phyloP scores from a whole-genome alignment of 2,113 vertebrate species.

The Chelonoidis abingdonii region DNA sequence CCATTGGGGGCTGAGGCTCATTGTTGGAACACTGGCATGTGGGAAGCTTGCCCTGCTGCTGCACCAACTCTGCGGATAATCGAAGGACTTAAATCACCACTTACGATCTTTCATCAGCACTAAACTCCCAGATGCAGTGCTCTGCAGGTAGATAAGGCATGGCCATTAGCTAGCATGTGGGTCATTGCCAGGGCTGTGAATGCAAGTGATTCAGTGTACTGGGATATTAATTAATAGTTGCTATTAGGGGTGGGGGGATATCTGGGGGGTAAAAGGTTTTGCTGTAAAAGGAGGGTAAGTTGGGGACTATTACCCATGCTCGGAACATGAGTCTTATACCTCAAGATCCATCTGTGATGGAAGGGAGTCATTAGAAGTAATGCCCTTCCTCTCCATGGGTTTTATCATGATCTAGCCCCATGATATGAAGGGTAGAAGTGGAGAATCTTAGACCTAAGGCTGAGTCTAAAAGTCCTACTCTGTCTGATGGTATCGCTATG shows the following conservation, averaged over 20 bases:
- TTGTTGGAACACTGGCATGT: neutral
- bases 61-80: neutral
- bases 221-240: neutral
- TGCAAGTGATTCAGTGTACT: neutral
- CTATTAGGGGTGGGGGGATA: neutral
- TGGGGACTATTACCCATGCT: neutral
- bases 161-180: neutral
- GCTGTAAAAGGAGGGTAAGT: neutral
- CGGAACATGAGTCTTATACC: neutral
- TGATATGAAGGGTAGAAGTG: neutral
- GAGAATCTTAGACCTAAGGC: neutral
- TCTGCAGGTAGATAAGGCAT: neutral
- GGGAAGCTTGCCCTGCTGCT: neutral
- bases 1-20: neutral
- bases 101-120: neutral
- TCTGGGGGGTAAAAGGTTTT: neutral
- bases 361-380: neutral
- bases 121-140: neutral
- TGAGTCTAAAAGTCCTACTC: neutral
- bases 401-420: neutral
- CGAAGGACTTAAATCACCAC: neutral
- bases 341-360: neutral
- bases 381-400: neutral
- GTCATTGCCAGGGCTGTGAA: neutral
- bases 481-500: neutral